A percentile compares a stretch with the other conserved stretches of the same genome.
phyloP scores from a whole-genome alignment of 2,888 invertebrate genomes.

The Linnaemya tessellans region DNA sequence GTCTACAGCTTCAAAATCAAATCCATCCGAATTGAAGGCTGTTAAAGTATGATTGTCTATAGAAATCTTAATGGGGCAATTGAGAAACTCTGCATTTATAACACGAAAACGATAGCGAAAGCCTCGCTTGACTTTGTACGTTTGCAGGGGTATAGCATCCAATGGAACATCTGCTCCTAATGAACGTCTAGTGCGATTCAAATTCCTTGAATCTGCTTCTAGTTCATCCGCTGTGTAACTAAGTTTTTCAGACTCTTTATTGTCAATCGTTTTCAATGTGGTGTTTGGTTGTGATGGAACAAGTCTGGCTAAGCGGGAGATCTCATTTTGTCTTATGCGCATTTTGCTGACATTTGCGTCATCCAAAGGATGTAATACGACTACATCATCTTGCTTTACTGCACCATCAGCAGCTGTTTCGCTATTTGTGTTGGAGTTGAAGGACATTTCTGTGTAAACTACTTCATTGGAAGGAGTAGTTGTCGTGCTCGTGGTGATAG shows the following conservation, averaged over 20 bases:
- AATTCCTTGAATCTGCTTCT: neutral
- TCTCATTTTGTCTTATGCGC: slow-evolving; percentile 66
- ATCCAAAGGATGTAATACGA: slow-evolving; percentile 52
- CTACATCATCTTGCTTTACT: slow-evolving; percentile 24
- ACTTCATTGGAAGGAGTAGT: neutral
- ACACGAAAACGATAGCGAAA: slow-evolving; percentile 90
- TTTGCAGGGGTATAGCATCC: slow-evolving; percentile 79
- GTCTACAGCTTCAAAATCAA: slow-evolving; percentile 89
- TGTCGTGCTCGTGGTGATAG: neutral
- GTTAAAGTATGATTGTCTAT: slow-evolving; percentile 92
- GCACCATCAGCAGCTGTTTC: neutral
- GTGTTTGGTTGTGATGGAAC: neutral
- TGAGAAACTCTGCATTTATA: slow-evolving; percentile 93
- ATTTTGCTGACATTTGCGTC: slow-evolving; percentile 31
- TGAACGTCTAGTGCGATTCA: slow-evolving; percentile 46
- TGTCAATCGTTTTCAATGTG: neutral
- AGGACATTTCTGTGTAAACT: neutral
- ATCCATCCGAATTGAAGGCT: slow-evolving; percentile 91
- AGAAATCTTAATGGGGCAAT: slow-evolving; percentile 93
- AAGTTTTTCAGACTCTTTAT: neutral
- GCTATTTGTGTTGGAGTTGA: neutral
- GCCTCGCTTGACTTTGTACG: slow-evolving; percentile 84
- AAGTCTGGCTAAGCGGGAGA: slow-evolving; percentile 64
- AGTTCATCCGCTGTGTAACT: neutral
- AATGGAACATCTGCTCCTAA: slow-evolving; percentile 71